Base-by-base conservation (phyloP, 2,113 vertebrate species). In the Numida meleagris region DNA sequence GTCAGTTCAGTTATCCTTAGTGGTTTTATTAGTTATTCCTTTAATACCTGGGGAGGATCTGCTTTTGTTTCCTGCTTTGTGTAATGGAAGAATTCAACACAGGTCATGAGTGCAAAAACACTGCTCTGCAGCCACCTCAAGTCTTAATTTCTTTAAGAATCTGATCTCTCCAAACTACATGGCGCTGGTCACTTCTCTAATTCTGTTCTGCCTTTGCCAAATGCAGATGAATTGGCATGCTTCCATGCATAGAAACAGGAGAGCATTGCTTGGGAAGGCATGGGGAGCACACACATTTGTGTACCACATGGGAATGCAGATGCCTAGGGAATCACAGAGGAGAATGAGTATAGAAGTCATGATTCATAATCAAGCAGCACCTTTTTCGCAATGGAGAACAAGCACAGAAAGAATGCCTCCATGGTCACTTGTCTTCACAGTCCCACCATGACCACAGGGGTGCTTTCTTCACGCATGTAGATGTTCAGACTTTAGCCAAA, bases 281-380 rank as follows among this genome's bases (percentile, higher is more conserved):
- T 10, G 88, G 82, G 51, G 76, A 89, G 38, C 33, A 24, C 6
- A 42, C 68, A 96, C 87, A 96, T 95, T 95, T 97, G 93, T 72
- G 72, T 66, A 38, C 89, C 95, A 95, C 90, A 95, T 95, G 91
- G 88, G 79, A 95, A 86, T 43, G 34, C 84, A 34, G 79, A 95
- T 61, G 87, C 36, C 82, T 88, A 63, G 68, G 3, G 21, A 95
- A 89, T 51, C 46, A n/a, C 8, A 80, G 89, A 66, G 43, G 20
- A 91, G 42, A 55, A 66, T 58, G 19, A 58, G 33, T 58, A 33
- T 20, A n/a, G 33, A 58, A 29, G 55, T 62, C 62, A 85, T 19
- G 43, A 85, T 82, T 36, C 0, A 2, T 88, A 86, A 75, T 24
- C 43, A 68, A 86, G 61, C 42, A 27, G 43, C 48, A 91, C n/a